A percentile compares a stretch with the other conserved stretches of the same genome.
Conservation (phyloP, 1,140 invertebrate genomes). For the Bradysia coprophila region DNA sequence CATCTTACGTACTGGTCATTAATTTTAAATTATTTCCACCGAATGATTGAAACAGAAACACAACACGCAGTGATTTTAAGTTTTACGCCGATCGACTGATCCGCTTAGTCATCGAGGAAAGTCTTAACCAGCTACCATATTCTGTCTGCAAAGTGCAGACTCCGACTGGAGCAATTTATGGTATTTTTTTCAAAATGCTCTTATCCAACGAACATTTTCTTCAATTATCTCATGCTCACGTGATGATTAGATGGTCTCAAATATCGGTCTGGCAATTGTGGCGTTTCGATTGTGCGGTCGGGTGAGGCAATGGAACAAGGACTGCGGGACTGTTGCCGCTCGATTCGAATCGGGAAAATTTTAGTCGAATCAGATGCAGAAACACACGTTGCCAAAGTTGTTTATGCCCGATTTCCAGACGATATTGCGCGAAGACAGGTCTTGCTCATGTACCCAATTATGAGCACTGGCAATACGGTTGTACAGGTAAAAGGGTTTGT, state of each 20-base stretch:
- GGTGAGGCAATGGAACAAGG: constrained; percentile 99
- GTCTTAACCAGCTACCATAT: constrained; percentile 92
- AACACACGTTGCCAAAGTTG: constrained; percentile 88
- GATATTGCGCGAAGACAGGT: constrained; percentile 82
- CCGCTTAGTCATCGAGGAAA: constrained; percentile 92
- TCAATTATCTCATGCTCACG: background rate
- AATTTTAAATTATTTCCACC: background rate
- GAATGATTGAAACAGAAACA: constrained; percentile 44
- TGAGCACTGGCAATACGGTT: constrained; percentile 94
- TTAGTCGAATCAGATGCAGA: constrained; percentile 92
- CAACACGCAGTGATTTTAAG: constrained; percentile 88
- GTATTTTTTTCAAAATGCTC: constrained; percentile 39
- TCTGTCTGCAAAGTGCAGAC: constrained; percentile 75
- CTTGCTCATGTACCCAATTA: constrained; percentile 95
- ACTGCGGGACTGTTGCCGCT: constrained; percentile 89
- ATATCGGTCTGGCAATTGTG: constrained; percentile 93
- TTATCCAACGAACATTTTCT: background rate
- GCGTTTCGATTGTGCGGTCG: constrained; percentile 87
- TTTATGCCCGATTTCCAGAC: constrained; percentile 95
- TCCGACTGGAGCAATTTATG: constrained; percentile 76
- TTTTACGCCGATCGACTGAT: constrained; percentile 95
- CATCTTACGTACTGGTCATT: constrained; percentile 1
- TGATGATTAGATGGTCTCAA: constrained; percentile 34
- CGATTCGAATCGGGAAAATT: constrained; percentile 95
- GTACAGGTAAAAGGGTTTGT: constrained; percentile 29